Evolutionary conservation across 2,113 vertebrate genomes (phyloP).

Genomic region (Monopterus albus): DNA sequence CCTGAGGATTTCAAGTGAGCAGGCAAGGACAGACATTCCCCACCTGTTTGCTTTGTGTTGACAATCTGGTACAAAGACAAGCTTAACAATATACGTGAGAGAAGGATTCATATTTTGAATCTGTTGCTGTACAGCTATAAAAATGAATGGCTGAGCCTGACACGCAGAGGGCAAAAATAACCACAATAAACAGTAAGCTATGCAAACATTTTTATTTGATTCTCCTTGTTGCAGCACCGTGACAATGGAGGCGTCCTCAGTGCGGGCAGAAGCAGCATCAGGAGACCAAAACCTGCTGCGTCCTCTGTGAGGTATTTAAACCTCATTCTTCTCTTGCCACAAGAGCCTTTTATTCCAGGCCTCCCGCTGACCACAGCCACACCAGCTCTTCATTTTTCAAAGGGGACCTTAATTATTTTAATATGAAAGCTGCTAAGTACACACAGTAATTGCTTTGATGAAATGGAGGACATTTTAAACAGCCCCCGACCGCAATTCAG

Average conservation of each 20-base stretch:
- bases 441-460: conserved; percentile 82
- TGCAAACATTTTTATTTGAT: not conserved
- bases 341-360: conserved; percentile 64
- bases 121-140: conserved; percentile 24
- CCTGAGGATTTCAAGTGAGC: conserved; percentile 22
- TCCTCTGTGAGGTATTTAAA: conserved; percentile 62
- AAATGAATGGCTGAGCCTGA: conserved; percentile 10
- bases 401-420: conserved; percentile 83
- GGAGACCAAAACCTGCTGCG: conserved; percentile 15
- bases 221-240: not conserved
- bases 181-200: not conserved
- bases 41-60: conserved; percentile 60
- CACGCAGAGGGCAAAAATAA: not conserved
- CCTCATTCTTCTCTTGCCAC: conserved; percentile 68
- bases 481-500: conserved; percentile 69
- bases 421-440: conserved; percentile 84
- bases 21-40: conserved; percentile 37
- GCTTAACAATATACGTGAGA: conserved; percentile 25
- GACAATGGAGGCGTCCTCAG: not conserved
- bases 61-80: conserved; percentile 50
- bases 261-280: conserved; percentile 14
- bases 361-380: conserved; percentile 70
- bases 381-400: conserved; percentile 75
- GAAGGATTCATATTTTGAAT: conserved; percentile 23
- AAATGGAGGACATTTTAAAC: conserved; percentile 78